Percentiles rank a stretch among this genome's conserved stretches.
Conservation (phyloP, 2,888 invertebrate genomes). For the Tetheella fluctuosa region DNA sequence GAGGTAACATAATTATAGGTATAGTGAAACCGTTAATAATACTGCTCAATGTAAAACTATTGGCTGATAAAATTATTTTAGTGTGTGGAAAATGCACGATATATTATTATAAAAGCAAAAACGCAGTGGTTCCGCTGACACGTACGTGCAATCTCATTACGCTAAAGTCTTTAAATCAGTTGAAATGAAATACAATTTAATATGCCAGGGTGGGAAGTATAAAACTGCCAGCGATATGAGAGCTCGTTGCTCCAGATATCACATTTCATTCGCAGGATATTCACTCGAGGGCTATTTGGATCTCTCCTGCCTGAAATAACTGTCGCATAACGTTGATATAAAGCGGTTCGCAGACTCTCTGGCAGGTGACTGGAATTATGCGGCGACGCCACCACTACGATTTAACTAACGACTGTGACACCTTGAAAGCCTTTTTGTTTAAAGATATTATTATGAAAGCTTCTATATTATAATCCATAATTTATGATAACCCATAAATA, state of each 20-base stretch:
- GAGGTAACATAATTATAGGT: not conserved
- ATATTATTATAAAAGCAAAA: not conserved
- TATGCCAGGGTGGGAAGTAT: not conserved
- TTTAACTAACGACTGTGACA: slow-evolving; percentile 30
- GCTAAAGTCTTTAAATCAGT: not conserved
- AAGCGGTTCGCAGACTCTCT: slow-evolving; percentile 38
- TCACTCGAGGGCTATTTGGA: slow-evolving; percentile 65
- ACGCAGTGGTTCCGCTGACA: not conserved
- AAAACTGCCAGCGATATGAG: slow-evolving; percentile 8
- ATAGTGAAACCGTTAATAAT: too few relatives aligned
- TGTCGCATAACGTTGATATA: slow-evolving; percentile 76
- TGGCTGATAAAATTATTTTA: too few relatives aligned
- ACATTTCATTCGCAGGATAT: slow-evolving; percentile 61
- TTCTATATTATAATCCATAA: too few relatives aligned
- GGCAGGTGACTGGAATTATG: slow-evolving; percentile 50
- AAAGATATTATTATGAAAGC: not conserved
- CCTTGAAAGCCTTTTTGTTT: slow-evolving; percentile 26
- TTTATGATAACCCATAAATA: too few relatives aligned
- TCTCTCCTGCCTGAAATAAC: slow-evolving; percentile 69
- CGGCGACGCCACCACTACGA: slow-evolving; percentile 29
- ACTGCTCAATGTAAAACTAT: too few relatives aligned
- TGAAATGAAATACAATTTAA: slow-evolving; percentile 6
- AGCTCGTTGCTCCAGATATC: slow-evolving; percentile 7
- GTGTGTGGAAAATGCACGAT: not conserved
- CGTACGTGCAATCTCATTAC: not conserved